Conservation (phyloP, 2,113 vertebrate genomes). For the Xenopus borealis region DNA sequence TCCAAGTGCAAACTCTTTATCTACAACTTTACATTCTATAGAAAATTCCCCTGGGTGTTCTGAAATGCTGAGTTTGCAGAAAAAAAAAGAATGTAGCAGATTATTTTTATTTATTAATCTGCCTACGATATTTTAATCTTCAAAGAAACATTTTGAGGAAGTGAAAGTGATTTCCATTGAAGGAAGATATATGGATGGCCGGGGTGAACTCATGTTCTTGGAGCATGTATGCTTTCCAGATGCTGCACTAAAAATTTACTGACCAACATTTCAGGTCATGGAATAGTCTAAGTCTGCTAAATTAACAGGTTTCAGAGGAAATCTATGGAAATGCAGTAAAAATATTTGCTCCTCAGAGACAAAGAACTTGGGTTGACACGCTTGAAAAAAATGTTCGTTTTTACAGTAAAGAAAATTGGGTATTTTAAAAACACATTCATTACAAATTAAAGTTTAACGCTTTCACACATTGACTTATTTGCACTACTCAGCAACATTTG, state of each 20-base stretch:
- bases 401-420: too few relatives aligned
- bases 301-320: neutral
- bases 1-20: slow-evolving; percentile 7
- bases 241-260: slow-evolving; percentile 22
- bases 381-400: neutral
- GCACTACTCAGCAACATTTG: too few relatives aligned
- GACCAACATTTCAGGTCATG: slow-evolving; percentile 9
- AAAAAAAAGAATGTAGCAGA: neutral
- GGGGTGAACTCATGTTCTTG: neutral
- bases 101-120: neutral
- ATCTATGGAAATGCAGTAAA: slow-evolving; percentile 5
- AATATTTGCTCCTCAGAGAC: neutral
- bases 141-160: neutral
- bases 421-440: too few relatives aligned
- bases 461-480: too few relatives aligned
- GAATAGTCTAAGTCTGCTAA: neutral
- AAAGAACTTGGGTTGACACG: slow-evolving; percentile 1
- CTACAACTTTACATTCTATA: slow-evolving; percentile 8
- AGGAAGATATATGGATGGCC: slow-evolving; percentile 1
- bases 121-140: slow-evolving; percentile 1
- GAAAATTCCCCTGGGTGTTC: slow-evolving; percentile 25
- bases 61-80: neutral
- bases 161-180: slow-evolving; percentile 24
- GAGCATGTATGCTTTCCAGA: slow-evolving; percentile 23
- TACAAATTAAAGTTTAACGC: too few relatives aligned